Base-by-base conservation (phyloP, 2,113 vertebrate genomes). In the Phoxinus phoxinus region DNA sequence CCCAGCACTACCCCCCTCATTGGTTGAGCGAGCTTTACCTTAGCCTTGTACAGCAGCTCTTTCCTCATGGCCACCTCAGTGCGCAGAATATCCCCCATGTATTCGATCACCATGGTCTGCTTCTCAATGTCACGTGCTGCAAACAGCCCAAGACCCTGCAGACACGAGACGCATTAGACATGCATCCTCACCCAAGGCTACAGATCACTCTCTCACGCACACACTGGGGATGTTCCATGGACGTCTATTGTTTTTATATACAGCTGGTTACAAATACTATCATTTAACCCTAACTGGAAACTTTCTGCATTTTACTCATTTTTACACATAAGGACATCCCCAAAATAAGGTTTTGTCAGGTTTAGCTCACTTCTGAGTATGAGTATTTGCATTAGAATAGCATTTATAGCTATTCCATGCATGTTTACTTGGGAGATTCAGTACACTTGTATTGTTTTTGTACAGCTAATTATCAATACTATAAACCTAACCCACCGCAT, bases 31-130 rank as follows among this genome's bases (percentile, higher is more conserved):
- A 46, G 17, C 15, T 17, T 0, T 92, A 98, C 98, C 96, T 97
- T 97, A 86, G 96, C 94, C 86, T 96, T 97, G 27, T 99, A 99
- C 12, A 95, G 94, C 89, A 97, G 97, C 93, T 97, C 96, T 56
- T 98, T 98, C 72, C 97, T 94, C 95, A 97, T 95, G 67, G 98
- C 98, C 0, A 99, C 98, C 91, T 99, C 98, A 0, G 98, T 98
- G 8, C 98, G 96, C 85, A 99, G 97, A 89, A 99, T 93, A 0
- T 97, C 98, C 91, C 98, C 98, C 0, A 97, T 98, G 85, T 99
- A 99, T 86, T 99, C 98, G 15, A 99, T 99, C 93, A 99, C 96
- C 98, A 99, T 99, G 51, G 97, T 98, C 95, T 98, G 97, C 94
- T 99, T 99, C 93, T 99, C 98, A 82, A 99, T 96, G 94, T 99